phyloP scores from a whole-genome alignment of 2,113 vertebrate species.

The Eira barbara region DNA sequence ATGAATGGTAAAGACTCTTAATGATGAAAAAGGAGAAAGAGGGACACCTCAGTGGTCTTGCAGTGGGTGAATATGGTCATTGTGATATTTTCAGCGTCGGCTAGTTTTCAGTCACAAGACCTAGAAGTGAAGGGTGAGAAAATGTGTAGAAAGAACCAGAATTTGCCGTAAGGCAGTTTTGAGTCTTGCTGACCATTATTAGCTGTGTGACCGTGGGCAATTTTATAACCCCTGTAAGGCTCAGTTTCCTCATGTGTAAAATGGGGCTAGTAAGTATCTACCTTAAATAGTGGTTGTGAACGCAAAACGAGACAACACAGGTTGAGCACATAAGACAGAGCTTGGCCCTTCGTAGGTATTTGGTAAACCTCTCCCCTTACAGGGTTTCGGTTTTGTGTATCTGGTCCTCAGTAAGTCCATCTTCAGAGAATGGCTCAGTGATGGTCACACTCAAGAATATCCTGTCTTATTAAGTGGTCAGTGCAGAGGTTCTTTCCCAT shows the following conservation, averaged over 20 bases:
- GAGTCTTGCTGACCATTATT: neutral
- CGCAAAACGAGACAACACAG: neutral
- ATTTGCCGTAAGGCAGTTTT: conserved; percentile 1
- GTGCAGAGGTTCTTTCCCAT: conserved; percentile 70
- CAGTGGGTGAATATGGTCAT: neutral
- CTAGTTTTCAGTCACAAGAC: neutral
- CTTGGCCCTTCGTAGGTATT: neutral
- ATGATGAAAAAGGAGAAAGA: neutral
- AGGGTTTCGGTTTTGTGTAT: neutral
- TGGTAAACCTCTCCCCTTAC: neutral
- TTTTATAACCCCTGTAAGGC: neutral
- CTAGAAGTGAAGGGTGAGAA: neutral
- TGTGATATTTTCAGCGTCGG: neutral
- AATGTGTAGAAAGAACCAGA: neutral
- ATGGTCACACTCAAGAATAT: conserved; percentile 48
- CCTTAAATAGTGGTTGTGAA: neutral
- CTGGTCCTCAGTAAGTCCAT: neutral
- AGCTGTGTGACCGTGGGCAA: neutral
- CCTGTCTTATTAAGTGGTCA: conserved; percentile 61
- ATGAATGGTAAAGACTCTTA: neutral
- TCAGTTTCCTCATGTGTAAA: conserved; percentile 12
- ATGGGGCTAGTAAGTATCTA: neutral
- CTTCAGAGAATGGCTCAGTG: conserved; percentile 44
- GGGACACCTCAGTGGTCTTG: neutral
- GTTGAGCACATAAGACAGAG: neutral